Conservation (phyloP, 2,888 invertebrate species). For the Drosophila paramelanica region DNA sequence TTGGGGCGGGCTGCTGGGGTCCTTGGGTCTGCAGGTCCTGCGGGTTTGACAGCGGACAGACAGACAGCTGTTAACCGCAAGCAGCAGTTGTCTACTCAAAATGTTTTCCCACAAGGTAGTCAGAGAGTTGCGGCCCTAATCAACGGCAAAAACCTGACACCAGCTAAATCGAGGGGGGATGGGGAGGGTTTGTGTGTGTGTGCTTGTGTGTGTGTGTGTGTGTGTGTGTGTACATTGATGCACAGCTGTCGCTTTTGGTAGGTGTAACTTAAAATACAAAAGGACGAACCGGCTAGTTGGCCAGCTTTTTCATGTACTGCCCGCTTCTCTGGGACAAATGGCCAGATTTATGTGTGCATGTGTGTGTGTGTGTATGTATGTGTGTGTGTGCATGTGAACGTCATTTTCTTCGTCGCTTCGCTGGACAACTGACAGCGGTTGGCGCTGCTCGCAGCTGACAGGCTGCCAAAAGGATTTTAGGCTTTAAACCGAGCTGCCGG, state of each 20-base stretch:
- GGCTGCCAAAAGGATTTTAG: constrained; percentile 53
- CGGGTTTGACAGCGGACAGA: constrained; percentile 33
- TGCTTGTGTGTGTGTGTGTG: too few relatives aligned
- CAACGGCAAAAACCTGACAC: constrained; percentile 48
- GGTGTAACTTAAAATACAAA: constrained; percentile 68
- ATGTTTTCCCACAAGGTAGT: constrained; percentile 16
- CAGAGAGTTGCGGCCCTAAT: constrained; percentile 16
- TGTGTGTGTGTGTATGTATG: too few relatives aligned
- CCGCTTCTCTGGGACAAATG: constrained; percentile 19
- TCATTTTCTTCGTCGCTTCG: constrained; percentile 70
- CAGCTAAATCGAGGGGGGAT: constrained; percentile 8
- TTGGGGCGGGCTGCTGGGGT: not conserved
- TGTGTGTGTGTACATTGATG: constrained; percentile 18
- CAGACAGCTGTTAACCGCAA: constrained; percentile 32
- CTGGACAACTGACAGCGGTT: constrained; percentile 61
- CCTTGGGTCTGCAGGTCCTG: constrained; percentile 2
- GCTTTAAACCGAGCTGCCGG: constrained; percentile 54
- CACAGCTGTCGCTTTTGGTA: constrained; percentile 58
- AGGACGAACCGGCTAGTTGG: constrained; percentile 36
- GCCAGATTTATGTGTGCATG: constrained; percentile 8
- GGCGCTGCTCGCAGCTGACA: constrained; percentile 49
- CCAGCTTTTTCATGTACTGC: constrained; percentile 14
- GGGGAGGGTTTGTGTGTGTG: too few relatives aligned
- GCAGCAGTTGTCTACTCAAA: constrained; percentile 21
- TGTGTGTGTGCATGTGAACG: constrained; percentile 31